phyloP scores from a whole-genome alignment of 2,113 vertebrate species.

The Rhombomys opimus region DNA sequence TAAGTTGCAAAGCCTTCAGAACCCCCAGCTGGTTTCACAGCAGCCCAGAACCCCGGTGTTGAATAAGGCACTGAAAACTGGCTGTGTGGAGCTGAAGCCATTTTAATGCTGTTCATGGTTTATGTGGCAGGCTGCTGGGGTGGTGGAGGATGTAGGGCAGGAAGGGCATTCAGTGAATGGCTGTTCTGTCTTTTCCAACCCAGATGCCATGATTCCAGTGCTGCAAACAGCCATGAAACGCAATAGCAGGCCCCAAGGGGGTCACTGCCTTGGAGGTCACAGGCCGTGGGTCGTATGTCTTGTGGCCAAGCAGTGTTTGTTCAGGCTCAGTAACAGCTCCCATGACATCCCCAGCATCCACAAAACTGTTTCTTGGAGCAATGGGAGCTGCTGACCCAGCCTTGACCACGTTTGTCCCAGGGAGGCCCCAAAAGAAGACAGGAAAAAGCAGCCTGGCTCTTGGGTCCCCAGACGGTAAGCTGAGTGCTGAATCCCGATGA shows the following conservation, averaged over 20 bases:
- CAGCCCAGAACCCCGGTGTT: neutral
- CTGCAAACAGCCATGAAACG: neutral
- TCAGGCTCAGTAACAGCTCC: neutral
- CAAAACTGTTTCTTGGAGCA: neutral
- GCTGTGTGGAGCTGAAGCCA: too few relatives aligned
- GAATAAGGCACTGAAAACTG: neutral
- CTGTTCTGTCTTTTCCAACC: rapidly evolving
- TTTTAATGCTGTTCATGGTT: rapidly evolving
- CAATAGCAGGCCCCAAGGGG: neutral
- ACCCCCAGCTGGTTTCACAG: neutral
- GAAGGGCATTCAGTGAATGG: neutral
- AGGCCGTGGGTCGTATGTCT: rapidly evolving
- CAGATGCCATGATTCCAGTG: neutral
- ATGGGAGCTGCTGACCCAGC: constrained; percentile 20
- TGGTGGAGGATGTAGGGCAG: rapidly evolving
- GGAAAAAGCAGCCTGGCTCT: neutral
- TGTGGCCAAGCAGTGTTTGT: neutral
- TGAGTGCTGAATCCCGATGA: neutral
- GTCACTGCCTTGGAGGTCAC: neutral
- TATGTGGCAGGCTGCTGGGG: rapidly evolving
- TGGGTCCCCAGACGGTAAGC: constrained; percentile 52
- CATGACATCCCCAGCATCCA: neutral
- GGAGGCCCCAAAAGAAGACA: constrained; percentile 21
- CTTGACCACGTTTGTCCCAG: neutral
- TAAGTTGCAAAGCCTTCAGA: neutral